phyloP scores from a whole-genome alignment of 2,888 invertebrate species.

The Argyra leucocephala region DNA sequence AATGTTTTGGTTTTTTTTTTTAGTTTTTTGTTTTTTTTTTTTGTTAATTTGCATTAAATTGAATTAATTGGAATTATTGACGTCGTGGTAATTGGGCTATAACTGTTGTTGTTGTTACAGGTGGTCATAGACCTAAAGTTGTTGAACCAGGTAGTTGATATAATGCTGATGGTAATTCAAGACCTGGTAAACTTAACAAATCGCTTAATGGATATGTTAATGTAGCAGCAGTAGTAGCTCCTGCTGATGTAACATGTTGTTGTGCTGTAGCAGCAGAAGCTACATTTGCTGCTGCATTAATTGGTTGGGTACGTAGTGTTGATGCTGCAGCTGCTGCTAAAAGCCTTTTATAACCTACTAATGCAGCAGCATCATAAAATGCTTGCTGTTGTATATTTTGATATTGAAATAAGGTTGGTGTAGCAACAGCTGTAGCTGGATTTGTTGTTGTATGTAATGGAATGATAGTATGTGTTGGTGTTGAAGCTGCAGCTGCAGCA shows the following conservation, averaged over 20 bases:
- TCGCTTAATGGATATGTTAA: conserved; percentile 61
- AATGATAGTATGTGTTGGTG: conserved; percentile 33
- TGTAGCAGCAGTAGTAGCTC: conserved; percentile 48
- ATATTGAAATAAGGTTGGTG: conserved; percentile 45
- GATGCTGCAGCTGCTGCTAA: conserved; percentile 42
- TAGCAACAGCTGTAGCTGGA: conserved; percentile 42
- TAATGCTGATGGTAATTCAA: conserved; percentile 53
- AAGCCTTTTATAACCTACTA: conserved; percentile 41
- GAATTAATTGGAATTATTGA: conserved; percentile 30
- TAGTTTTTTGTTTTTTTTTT: too few species aligned
- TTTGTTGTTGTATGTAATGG: conserved; percentile 23
- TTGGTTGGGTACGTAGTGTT: conserved; percentile 34
- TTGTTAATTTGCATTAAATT: too few species aligned
- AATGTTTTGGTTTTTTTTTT: too few species aligned
- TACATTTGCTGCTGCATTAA: conserved; percentile 43
- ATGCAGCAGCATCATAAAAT: conserved; percentile 39
- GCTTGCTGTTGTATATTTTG: conserved; percentile 50
- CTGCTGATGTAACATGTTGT: conserved; percentile 35
- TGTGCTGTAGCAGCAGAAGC: conserved; percentile 39
- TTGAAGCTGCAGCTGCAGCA: conserved; percentile 26
- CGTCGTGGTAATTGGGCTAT: conserved; percentile 36
- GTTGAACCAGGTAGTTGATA: conserved; percentile 62
- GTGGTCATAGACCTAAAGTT: conserved; percentile 59
- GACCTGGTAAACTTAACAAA: conserved; percentile 59
- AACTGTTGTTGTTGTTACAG: conserved; percentile 39